Evolutionary conservation across 2,797 vertebrate species (phyloP).

Genomic region (Lemur catta): DNA sequence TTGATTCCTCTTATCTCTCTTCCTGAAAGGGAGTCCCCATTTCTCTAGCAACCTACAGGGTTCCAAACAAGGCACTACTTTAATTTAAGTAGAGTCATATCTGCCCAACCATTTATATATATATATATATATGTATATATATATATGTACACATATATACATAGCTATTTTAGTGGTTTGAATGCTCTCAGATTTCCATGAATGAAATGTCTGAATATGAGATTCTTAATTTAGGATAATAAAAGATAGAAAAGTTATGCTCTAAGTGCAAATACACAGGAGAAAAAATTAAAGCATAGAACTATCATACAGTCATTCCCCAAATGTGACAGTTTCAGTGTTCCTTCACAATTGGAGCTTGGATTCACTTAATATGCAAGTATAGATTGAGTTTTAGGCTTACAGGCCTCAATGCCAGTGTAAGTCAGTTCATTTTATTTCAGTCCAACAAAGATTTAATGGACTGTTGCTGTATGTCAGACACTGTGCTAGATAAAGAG

Average conservation of each 20-base stretch:
- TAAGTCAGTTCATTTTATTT: conserved; percentile 31
- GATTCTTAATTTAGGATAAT: conserved; percentile 23
- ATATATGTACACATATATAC: too few species aligned
- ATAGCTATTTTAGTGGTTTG: conserved; percentile 35
- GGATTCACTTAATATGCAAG: not conserved
- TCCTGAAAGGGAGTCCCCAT: conserved; percentile 24
- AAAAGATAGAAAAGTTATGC: not conserved
- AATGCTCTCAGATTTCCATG: conserved; percentile 26
- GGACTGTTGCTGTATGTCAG: not conserved
- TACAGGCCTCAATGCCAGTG: not conserved
- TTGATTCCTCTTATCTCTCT: conserved; percentile 63
- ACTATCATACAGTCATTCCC: not conserved
- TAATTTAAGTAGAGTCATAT: not conserved
- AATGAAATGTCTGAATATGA: conserved; percentile 9
- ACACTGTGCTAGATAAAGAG: not conserved
- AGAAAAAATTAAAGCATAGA: not conserved
- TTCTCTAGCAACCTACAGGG: conserved; percentile 34
- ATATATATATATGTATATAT: too few species aligned
- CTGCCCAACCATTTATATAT: not conserved
- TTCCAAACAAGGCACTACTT: conserved; percentile 53
- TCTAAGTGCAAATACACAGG: not conserved
- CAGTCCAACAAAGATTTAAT: not conserved
- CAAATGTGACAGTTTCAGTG: not conserved
- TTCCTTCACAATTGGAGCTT: not conserved
- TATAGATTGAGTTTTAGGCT: conserved; percentile 17